These are phyloP conservation scores for Emydocephalus ijimae DNA, from an alignment of 2,113 vertebrate genomes.

Conservation along the genomic window DNA sequence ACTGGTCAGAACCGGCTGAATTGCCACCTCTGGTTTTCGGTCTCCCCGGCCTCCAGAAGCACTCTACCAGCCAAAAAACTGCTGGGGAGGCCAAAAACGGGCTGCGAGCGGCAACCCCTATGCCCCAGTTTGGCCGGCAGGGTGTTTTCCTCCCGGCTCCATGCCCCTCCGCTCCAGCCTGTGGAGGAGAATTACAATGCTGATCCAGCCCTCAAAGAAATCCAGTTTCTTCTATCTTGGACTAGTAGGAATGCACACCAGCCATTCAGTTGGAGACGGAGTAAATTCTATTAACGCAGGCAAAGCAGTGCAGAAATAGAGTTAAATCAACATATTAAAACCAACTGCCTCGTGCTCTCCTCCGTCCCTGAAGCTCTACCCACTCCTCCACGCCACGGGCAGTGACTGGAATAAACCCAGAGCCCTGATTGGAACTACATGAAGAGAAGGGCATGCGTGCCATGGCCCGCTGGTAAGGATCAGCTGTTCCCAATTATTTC, in stretches of 20 bases:
- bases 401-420: conserved; percentile 63
- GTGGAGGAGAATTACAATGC: too few species aligned
- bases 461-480: conserved; percentile 32
- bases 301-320: background rate
- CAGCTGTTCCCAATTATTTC: conserved; percentile 47
- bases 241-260: background rate
- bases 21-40: too few species aligned
- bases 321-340: background rate
- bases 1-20: too few species aligned
- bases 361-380: background rate
- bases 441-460: conserved; percentile 43
- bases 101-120: accelerated
- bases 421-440: conserved; percentile 43
- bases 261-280: background rate
- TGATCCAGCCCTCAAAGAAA: too few species aligned
- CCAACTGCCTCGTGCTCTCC: conserved; percentile 9
- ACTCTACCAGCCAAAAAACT: too few species aligned
- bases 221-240: background rate
- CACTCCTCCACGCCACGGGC: background rate
- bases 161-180: accelerated
- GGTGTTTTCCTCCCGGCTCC: too few species aligned
- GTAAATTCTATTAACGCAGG: accelerated
- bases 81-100: too few species aligned
- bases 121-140: too few species aligned
- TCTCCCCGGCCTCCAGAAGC: too few species aligned